A percentile compares a stretch with the other conserved stretches of the same genome.
Conservation (phyloP, 1,140 invertebrate species). For the Drosophila serrata region DNA sequence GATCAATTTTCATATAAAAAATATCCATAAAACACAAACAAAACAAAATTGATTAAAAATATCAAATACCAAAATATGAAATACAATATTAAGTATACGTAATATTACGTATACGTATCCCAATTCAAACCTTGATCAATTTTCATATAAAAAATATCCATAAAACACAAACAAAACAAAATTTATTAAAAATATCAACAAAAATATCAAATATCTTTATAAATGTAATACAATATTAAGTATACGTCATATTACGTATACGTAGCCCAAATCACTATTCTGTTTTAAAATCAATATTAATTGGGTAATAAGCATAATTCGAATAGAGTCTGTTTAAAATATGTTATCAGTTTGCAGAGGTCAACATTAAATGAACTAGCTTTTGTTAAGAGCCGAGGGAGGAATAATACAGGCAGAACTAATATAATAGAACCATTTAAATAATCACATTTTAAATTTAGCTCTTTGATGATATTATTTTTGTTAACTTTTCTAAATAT, state of each 20-base stretch:
- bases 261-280: too few species aligned
- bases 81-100: neutral
- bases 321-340: too few species aligned
- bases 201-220: too few species aligned
- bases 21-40: too few species aligned
- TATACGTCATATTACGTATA: too few species aligned
- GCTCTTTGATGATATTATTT: neutral
- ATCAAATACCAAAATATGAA: neutral
- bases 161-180: too few species aligned
- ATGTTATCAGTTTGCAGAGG: neutral
- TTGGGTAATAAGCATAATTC: neutral
- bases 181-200: too few species aligned
- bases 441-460: neutral
- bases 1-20: too few species aligned
- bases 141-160: neutral
- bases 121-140: neutral
- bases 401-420: neutral
- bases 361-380: neutral
- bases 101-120: neutral
- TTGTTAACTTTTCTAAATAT: neutral
- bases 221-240: too few species aligned
- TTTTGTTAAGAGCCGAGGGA: neutral
- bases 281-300: neutral
- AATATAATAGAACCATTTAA: neutral
- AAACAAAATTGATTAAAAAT: too few species aligned